A percentile compares a stretch with the other conserved stretches of the same genome.
phyloP scores from a whole-genome alignment of 1,140 invertebrate species.

The Zaprionus ornatus region DNA sequence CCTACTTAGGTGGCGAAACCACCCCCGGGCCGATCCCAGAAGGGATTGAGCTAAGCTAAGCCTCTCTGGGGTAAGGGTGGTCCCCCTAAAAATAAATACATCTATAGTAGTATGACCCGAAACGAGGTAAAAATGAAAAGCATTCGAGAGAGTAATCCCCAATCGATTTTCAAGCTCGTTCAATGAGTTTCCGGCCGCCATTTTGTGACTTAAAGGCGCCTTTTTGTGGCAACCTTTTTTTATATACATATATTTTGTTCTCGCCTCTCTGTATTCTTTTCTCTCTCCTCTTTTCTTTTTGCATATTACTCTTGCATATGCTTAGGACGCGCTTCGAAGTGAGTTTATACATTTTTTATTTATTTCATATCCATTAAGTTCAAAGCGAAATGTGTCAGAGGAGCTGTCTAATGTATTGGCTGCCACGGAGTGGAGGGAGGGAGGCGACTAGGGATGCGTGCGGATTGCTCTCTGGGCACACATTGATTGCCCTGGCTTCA shows the following conservation, averaged over 20 bases:
- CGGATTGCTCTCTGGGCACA: constrained; percentile 35
- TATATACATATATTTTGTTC: constrained; percentile 16
- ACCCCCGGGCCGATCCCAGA: neutral
- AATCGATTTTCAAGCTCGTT: constrained; percentile 75
- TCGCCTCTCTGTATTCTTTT: constrained; percentile 2
- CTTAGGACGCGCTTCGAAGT: constrained; percentile 39
- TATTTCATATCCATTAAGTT: constrained; percentile 82
- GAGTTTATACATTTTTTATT: constrained; percentile 75
- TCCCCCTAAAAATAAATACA: constrained; percentile 71
- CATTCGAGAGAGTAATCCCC: constrained; percentile 72
- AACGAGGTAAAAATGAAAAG: constrained; percentile 80
- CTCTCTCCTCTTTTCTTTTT: constrained; percentile 27
- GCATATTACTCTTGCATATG: constrained; percentile 58
- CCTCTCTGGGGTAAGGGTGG: neutral
- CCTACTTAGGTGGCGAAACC: constrained; percentile 41
- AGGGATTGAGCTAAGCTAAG: constrained; percentile 44
- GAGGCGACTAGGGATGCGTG: constrained; percentile 27
- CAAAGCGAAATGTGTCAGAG: constrained; percentile 75
- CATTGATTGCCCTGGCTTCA: constrained; percentile 56
- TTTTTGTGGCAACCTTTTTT: constrained; percentile 49
- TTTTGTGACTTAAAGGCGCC: constrained; percentile 69
- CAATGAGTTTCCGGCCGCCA: constrained; percentile 69
- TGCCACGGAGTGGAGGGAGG: constrained; percentile 12
- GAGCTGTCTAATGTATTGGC: constrained; percentile 75
- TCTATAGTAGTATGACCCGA: constrained; percentile 25